Base-by-base conservation (phyloP, 2,888 invertebrate species). In the Ennomos quercinarius region DNA sequence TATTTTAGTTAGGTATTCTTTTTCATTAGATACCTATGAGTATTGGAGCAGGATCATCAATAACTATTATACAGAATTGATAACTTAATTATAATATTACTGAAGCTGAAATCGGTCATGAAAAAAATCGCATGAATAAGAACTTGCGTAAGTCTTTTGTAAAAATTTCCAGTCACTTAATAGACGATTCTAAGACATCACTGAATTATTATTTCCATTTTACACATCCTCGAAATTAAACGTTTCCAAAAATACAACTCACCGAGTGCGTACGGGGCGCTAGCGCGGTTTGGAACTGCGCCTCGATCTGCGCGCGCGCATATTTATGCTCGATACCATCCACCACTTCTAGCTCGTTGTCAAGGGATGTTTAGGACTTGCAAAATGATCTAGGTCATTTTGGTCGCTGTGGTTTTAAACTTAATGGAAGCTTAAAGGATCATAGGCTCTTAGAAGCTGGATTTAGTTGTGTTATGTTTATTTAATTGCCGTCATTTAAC, bases 211-310 rank as follows among this genome's bases (percentile, higher is more conserved):
- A 34, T 12, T 40, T 40, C 10, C 40, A 40, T 27, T 8, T 17
- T 43, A 38, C 43, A 48, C 11, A 48, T 55, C 47, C 11, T 55
- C 47, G 17, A 36, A 36, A 12, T 42, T 12, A 37, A 47, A 36
- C 39, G 43, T 55, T 46, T 50, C 13, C 9, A 38, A 50, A 17
- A 59, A 42, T 35, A 9, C n/a, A 77, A 90, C 91, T 91, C 89
- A 91, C 91, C 91, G 90, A 78, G 77, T 82, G 78, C 86, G 89
- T 87, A 83, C 85, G 81, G 74, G 78, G 80, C 84, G 86, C 86
- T 79, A 73, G 84, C 81, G 80, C 71, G 80, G 77, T 74, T 85
- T 83, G 85, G 82, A 67, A 91, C 90, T 91, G 90, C 78, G 77
- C 54, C 51, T 63, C 52, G 58, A 39, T 54, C 13, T 63, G 74